A percentile compares a stretch with the other conserved stretches of the same genome.
Conservation (phyloP, 1,140 invertebrate genomes). For the Brachionus rotundiformis region DNA sequence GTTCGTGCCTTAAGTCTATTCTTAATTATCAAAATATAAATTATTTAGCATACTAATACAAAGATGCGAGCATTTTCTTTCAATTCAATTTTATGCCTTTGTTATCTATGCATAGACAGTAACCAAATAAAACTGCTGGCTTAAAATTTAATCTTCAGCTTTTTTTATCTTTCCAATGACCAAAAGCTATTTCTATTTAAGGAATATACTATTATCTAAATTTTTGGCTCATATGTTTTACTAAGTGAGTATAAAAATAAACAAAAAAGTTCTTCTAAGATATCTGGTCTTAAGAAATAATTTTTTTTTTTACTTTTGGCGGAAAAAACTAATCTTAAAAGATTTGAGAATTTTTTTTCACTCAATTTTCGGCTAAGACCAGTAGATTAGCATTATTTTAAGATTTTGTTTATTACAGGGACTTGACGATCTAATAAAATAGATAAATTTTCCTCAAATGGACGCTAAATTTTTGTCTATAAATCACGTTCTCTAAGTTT, state of each 20-base stretch:
- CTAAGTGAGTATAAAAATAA: not conserved
- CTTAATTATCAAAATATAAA: not conserved
- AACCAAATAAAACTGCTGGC: not conserved
- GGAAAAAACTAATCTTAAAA: not conserved
- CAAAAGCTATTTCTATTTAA: not conserved
- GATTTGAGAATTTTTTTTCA: not conserved
- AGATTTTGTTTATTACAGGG: not conserved
- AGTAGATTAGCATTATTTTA: not conserved
- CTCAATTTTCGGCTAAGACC: not conserved
- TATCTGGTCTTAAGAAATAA: not conserved
- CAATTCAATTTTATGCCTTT: not conserved
- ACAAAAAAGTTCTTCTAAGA: no score
- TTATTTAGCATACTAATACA: not conserved
- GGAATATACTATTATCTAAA: not conserved
- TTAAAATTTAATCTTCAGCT: not conserved
- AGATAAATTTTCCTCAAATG: not conserved
- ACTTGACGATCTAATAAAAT: not conserved
- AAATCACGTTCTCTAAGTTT: constrained; percentile 1
- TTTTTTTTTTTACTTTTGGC: no score
- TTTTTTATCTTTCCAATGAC: not conserved
- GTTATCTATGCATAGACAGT: not conserved
- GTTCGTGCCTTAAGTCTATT: not conserved
- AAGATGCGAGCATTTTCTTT: not conserved
- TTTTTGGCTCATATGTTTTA: not conserved
- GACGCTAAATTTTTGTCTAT: constrained; percentile 1